Evolutionary conservation across 1,140 invertebrate species (phyloP).

Genomic region (Ostrea denselamellosa): DNA sequence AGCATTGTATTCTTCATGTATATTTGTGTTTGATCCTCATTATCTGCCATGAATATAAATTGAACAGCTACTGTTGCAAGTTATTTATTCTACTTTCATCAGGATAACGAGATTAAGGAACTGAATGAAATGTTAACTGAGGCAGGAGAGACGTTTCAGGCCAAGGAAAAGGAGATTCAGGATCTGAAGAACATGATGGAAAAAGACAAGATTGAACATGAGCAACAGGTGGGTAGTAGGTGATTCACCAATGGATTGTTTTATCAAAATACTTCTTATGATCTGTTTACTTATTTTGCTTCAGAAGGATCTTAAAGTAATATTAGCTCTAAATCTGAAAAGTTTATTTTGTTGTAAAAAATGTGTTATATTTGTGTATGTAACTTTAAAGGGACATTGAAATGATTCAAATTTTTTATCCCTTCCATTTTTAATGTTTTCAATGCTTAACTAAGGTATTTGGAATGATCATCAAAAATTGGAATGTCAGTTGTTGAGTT

Average conservation of each 20-base stretch:
- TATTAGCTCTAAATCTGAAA: too few species aligned
- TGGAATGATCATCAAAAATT: too few species aligned
- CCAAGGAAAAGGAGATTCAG: conserved; percentile 66
- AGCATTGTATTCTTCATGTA: too few species aligned
- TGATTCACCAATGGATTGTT: neutral
- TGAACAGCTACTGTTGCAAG: neutral
- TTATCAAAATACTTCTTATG: neutral
- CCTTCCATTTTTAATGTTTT: too few species aligned
- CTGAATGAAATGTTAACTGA: conserved; percentile 72
- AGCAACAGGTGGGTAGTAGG: neutral
- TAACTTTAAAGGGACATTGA: too few species aligned
- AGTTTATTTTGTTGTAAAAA: too few species aligned
- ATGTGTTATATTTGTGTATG: too few species aligned
- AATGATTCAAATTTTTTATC: too few species aligned
- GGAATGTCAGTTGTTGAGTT: too few species aligned
- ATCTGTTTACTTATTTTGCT: neutral
- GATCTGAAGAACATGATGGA: conserved; percentile 59
- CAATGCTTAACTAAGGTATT: too few species aligned
- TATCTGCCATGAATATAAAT: neutral
- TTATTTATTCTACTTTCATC: neutral
- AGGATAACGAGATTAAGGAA: conserved; percentile 66
- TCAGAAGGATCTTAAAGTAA: too few species aligned
- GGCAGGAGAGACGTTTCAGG: conserved; percentile 71
- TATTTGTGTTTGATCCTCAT: too few species aligned
- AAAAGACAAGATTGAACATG: conserved; percentile 53